phyloP scores from a whole-genome alignment of 2,888 invertebrate species.

The Abscondita cerata region DNA sequence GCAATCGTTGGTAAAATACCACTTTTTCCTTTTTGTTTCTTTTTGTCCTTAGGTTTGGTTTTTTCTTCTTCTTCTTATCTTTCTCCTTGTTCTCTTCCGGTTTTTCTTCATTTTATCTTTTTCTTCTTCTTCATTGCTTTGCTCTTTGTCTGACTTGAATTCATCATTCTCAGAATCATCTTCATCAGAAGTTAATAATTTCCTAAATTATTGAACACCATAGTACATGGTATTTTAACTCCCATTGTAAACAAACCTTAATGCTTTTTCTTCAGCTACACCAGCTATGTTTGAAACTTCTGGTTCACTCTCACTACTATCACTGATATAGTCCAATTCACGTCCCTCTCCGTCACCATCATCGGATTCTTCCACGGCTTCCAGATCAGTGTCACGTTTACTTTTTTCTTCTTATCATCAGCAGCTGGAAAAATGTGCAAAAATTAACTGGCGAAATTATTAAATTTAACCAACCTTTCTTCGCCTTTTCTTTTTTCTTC shows the following conservation, averaged over 20 bases:
- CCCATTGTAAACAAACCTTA: conserved; percentile 56
- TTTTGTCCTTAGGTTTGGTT: conserved; percentile 63
- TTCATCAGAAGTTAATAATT: conserved; percentile 79
- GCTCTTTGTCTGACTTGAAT: conserved; percentile 77
- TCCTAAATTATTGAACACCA: conserved; percentile 9
- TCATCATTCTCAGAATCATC: conserved; percentile 87
- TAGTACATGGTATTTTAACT: too few relatives aligned
- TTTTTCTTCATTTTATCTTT: conserved; percentile 74
- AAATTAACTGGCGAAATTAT: background rate
- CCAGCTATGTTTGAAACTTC: conserved; percentile 76
- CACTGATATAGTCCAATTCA: conserved; percentile 92
- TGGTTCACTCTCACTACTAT: conserved; percentile 79
- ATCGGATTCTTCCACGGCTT: conserved; percentile 95
- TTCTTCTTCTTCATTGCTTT: conserved; percentile 69
- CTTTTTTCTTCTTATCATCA: conserved; percentile 69
- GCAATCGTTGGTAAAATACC: conserved; percentile 36
- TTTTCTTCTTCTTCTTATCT: conserved; percentile 68
- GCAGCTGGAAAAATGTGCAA: conserved; percentile 37
- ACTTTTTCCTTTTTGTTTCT: conserved; percentile 68
- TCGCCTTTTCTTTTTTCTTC: conserved; percentile 70
- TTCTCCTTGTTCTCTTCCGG: conserved; percentile 61
- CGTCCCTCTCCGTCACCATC: conserved; percentile 96
- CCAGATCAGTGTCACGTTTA: conserved; percentile 83
- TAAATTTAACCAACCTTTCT: conserved; percentile 27
- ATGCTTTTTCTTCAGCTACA: conserved; percentile 77